Base-by-base conservation (phyloP, 1,140 invertebrate genomes). In the Cotesia chilonis region DNA sequence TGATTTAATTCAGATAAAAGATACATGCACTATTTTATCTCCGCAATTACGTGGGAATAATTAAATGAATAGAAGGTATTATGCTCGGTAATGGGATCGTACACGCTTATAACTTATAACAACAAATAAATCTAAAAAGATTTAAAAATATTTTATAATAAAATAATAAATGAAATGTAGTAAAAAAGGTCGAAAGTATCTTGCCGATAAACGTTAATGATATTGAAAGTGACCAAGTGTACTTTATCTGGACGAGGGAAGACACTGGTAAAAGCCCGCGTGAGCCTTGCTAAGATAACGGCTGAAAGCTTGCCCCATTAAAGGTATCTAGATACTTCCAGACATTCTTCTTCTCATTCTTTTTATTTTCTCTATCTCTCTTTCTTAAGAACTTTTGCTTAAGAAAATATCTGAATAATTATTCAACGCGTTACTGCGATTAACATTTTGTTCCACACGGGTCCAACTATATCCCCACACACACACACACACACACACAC, bases 301-400 rank as follows among this genome's bases (percentile, higher is more conserved):
- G 60, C 70, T 74, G 75, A 76, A 76, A 76, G 75, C 72, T 76
- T 76, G 75, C 72, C 69, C 75, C 75, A 76, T 76, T 76, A 76
- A 74, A 74, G 65, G 72, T 76, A 74, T 72, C 72, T 74, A 73
- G 72, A 76, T 71, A 70, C 68, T 68, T 71, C 60, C 17, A 38
- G 71, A 74, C 69, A 72, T 72, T 73, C 66, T 71, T 63, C 71
- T 66, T 54, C 47, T 47, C 41, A 6, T 47, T 47, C 41, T 3
- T 10, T 28, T 28, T 28, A 6, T 47, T 47, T 47, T 47, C 41
- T 47, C 41, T 47, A 47, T 47, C 41, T 47, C 41, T 47, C 41
- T 47, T 47, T 28, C 28, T 28, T 28, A 28, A 28, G 10, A 47
- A 47, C 41, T 47, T 47, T 47, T 47, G 41, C 41, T 47, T 10